Evolutionary conservation across 1,140 invertebrate species (phyloP), one percentile per base, ranked within the genome.

Genomic region (Sweltsa coloradensis): DNA sequence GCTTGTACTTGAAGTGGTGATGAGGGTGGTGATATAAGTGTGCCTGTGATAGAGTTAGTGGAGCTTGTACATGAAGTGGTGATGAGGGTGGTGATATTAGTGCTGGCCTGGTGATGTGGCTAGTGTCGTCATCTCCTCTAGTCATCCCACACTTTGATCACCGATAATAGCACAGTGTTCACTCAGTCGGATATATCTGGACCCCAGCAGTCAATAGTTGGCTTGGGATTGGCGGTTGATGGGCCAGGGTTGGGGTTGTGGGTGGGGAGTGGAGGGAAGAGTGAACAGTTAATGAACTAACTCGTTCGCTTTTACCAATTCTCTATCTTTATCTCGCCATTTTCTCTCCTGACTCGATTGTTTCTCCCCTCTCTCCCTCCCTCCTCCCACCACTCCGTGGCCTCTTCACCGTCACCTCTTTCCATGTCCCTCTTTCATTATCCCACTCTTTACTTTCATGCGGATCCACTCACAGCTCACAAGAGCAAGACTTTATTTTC

Each of bases 341-440:
- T 42, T 26, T n/a, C 18, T 22, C 41, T 27, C 21, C 41, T 23
- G 41, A 25, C 22, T 2, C 19, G 23, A n/a, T 25, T 29, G 27
- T 44, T 44, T 26, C 34, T 40, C n/a, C 37, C 34, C 14, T 22
- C 9, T 40, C 3, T 7, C 24, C 13, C 40, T 14, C 23, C 21
- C 37, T n/a, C 19, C 46, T 24, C 9, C 18, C 46, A 9, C 36
- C 6, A 13, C 45, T 22, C 37, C 18, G 21, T 26, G 13, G 34
- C 26, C 24, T 45, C 19, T n/a, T n/a, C 25, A n/a, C 14, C 22
- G 19, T 21, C 14, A 14, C n/a, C 7, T 18, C 3, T 9, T 36
- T 46, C 39, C 23, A 42, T 37, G 9, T 21, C 29, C 24, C 48
- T 43, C 40, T 49, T 44, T 49, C 47, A 43, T 43, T 49, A 42